Base-by-base conservation (phyloP, 2,888 invertebrate genomes). In the Drosophila cracens region DNA sequence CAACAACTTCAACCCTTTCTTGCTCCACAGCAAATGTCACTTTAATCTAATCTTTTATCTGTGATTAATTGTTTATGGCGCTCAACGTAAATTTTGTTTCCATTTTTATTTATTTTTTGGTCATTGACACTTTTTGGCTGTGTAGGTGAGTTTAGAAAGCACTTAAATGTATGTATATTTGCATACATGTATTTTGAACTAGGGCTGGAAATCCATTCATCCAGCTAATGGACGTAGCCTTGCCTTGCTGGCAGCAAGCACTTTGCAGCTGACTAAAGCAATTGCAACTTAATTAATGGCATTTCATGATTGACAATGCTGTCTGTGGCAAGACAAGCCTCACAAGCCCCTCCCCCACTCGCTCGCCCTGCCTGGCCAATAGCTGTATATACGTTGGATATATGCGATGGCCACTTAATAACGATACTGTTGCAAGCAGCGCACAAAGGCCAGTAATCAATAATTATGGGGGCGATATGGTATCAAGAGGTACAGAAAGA, bases 31-130 rank as follows among this genome's bases (percentile, higher is more conserved):
- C 38, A 52, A 52, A 65, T 69, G 25, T 59, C 58, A 40, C 61
- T 70, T 77, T 77, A 77, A 77, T 77, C 77, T 77, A 64, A 77
- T 77, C 73, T 66, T 69, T 77, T 70, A 77, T 77, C 59, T 77
- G 57, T 66, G 73, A 77, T 77, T 77, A 73, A 77, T 73, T 73
- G 63, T 73, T 77, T 70, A 73, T 77, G 46, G 40, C 62, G 66
- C 63, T 63, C 38, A 40, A 51, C 43, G 52, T 51, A 56, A 33
- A 38, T 59, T 66, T n/a, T 53, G 34, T 36, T 31, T 21, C 21
- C 25, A 38, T 16, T 60, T 51, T 65, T 8, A 7, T 46, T 43
- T 43, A 4, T 73, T 21, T 63, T 36, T 49, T 36, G 40, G 25
- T 52, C 27, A 25, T 16, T 46, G 25, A 25, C 46, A 46, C 2